phyloP scores from a whole-genome alignment of 2,797 vertebrate genomes.

The Enteromius viviparus region DNA sequence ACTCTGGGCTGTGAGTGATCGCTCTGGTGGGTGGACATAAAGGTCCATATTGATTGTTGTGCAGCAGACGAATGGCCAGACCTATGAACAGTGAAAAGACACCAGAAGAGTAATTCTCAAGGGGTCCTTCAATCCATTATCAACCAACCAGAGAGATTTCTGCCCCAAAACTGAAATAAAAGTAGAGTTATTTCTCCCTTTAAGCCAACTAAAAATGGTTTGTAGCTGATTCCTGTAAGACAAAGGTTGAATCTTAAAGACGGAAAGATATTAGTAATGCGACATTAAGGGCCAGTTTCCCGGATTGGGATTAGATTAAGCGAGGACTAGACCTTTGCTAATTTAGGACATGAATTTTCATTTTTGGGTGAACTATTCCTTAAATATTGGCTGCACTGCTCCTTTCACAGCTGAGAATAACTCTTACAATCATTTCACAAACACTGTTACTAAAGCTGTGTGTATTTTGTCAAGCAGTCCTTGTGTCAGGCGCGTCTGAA shows the following conservation, averaged over 20 bases:
- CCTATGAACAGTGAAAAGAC: slow-evolving; percentile 14
- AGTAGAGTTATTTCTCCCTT: neutral
- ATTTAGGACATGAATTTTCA: too few relatives aligned
- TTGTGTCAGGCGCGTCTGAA: neutral
- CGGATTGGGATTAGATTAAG: too few relatives aligned
- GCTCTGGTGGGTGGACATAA: slow-evolving; percentile 18
- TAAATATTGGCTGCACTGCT: neutral
- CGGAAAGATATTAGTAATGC: neutral
- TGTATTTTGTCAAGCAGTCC: neutral
- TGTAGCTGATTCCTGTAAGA: neutral
- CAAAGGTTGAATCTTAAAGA: neutral
- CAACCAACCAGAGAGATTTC: neutral
- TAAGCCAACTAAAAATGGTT: neutral
- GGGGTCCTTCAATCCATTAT: slow-evolving; percentile 9
- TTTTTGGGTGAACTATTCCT: too few relatives aligned
- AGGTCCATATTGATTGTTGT: slow-evolving; percentile 46
- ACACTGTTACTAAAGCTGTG: neutral
- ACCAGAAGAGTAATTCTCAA: neutral
- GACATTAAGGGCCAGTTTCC: neutral
- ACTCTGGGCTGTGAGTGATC: slow-evolving; percentile 19
- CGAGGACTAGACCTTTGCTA: too few relatives aligned
- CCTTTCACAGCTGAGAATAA: neutral
- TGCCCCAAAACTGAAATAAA: neutral
- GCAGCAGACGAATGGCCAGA: slow-evolving; percentile 6
- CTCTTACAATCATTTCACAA: too few relatives aligned